phyloP scores from a whole-genome alignment of 2,888 invertebrate genomes.

The Troglohyphantes excavatus region DNA sequence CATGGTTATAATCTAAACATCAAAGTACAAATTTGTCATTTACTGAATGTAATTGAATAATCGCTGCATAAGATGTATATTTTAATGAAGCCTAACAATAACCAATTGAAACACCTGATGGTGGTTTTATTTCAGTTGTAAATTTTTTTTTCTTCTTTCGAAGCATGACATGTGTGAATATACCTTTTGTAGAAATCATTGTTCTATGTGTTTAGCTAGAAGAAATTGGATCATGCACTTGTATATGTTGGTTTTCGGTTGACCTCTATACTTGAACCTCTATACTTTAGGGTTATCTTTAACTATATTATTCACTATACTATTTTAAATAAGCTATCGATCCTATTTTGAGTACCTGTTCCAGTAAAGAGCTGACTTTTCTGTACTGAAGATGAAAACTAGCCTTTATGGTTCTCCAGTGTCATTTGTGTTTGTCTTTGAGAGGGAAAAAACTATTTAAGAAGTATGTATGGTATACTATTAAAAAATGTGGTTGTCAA shows the following conservation, averaged over 20 bases:
- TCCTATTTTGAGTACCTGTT: conserved; percentile 44
- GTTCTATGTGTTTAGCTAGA: conserved; percentile 73
- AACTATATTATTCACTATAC: conserved; percentile 31
- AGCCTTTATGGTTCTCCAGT: not conserved
- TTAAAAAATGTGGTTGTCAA: no score
- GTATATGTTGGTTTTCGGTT: conserved; percentile 64
- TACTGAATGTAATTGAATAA: conserved; percentile 49
- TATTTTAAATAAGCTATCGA: conserved; percentile 25
- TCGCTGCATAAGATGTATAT: conserved; percentile 62
- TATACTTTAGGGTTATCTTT: conserved; percentile 26
- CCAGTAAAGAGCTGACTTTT: conserved; percentile 35
- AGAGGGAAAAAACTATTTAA: not conserved
- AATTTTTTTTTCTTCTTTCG: conserved; percentile 39
- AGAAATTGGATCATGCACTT: conserved; percentile 61
- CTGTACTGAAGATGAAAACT: not conserved
- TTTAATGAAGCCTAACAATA: conserved; percentile 47
- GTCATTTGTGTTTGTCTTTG: not conserved
- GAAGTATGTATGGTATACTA: no score
- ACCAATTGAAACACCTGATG: conserved; percentile 26
- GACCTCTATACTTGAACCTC: conserved; percentile 25
- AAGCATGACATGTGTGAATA: conserved; percentile 53
- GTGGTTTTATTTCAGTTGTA: conserved; percentile 11
- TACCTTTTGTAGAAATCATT: conserved; percentile 50
- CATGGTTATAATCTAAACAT: conserved; percentile 51
- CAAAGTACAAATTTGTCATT: conserved; percentile 71